phyloP scores from a whole-genome alignment of 1,140 invertebrate genomes.

The Sinonovacula constricta region DNA sequence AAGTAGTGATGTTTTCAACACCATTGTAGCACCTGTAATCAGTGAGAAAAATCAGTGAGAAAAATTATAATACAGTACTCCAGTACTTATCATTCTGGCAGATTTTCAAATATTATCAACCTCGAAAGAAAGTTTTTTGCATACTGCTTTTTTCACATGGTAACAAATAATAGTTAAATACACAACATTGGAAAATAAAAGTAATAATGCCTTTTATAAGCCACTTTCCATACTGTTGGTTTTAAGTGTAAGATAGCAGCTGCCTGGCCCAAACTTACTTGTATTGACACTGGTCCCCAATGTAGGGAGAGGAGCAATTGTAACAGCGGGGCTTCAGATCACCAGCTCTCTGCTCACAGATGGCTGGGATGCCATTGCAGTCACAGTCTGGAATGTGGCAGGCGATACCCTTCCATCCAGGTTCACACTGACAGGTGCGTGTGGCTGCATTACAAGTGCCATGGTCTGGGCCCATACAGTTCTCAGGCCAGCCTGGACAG shows the following conservation, averaged over 20 bases:
- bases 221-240: too few species aligned
- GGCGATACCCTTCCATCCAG: slow-evolving; percentile 54
- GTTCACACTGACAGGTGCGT: slow-evolving; percentile 52
- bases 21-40: slow-evolving; percentile 51
- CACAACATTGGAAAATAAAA: too few species aligned
- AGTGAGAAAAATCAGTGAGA: background rate
- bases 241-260: too few species aligned
- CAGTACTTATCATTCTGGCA: too few species aligned
- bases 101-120: too few species aligned
- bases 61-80: too few species aligned
- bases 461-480: slow-evolving; percentile 48
- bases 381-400: slow-evolving; percentile 60
- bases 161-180: too few species aligned
- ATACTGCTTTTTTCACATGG: too few species aligned
- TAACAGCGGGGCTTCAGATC: slow-evolving; percentile 52
- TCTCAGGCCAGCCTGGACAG: slow-evolving; percentile 62
- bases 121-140: too few species aligned
- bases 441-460: slow-evolving; percentile 55
- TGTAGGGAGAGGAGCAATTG: slow-evolving; percentile 55
- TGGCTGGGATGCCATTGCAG: slow-evolving; percentile 54
- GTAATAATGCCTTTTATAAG: too few species aligned
- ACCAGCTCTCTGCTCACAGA: slow-evolving; percentile 38
- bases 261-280: slow-evolving; percentile 40
- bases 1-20: slow-evolving; percentile 33
- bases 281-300: slow-evolving; percentile 57